Base-by-base conservation (phyloP, 1,140 invertebrate species). In the Psix sp. region DNA sequence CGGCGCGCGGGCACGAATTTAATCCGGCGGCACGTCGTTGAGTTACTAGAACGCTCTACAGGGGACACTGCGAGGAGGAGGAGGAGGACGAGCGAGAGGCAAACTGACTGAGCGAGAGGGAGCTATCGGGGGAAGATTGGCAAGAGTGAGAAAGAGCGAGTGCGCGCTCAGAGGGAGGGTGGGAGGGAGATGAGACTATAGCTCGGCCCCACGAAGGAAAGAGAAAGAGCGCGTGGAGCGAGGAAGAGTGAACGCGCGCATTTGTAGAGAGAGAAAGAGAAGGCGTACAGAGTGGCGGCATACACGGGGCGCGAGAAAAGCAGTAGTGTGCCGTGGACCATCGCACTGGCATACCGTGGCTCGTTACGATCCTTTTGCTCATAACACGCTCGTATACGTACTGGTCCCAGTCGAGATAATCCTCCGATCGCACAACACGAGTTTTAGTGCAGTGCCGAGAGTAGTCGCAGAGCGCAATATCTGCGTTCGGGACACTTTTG, bases 311-410 rank as follows among this genome's bases (percentile, higher is more conserved):
- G 85, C 84, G 84, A 87, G 86, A 86, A 86, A 86, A 86, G 85
- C 86, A 81, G 82, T 86, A 86, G 86, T 86, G 86, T 86, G 85
- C 86, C 86, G 86, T 87, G 86, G 86, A 87, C 86, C 86, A 87
- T 83, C 85, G 86, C 85, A 87, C 86, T 86, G 86, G 86, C 84
- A 86, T 87, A 86, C 85, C 84, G 85, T 87, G 85, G 80, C 81
- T 84, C 80, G 80, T 86, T 84, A 86, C 85, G 80, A 85, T 82
- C 79, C 77, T 76, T 80, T 83, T 78, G 43, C 52, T 49, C 78
- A 77, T 80, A 80, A 33, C 66, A 45, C 66, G 66, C 77, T 75
- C 72, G 63, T 67, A 75, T 45, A 62, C 80, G 78, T 77, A 77
- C 82, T 77, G 68, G 75, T 76, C 72, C 66, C 80, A 65, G 67